A percentile compares a stretch with the other conserved stretches of the same genome.
Evolutionary conservation across 2,888 invertebrate genomes (phyloP).

Genomic region (Masnerella sp.): DNA sequence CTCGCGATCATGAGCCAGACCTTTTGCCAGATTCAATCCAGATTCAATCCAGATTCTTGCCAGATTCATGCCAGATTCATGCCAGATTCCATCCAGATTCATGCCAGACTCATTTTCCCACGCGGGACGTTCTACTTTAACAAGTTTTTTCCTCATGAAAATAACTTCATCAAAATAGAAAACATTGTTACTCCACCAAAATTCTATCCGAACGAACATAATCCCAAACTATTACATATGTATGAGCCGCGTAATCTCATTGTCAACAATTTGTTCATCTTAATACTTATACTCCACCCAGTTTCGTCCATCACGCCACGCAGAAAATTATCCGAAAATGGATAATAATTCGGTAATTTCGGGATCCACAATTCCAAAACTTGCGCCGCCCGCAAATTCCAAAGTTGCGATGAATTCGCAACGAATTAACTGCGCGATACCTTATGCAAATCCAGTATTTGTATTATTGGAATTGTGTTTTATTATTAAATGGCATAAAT

Average conservation of each 20-base stretch:
- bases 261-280: conserved; percentile 3
- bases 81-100: too few relatives aligned
- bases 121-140: too few relatives aligned
- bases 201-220: neutral
- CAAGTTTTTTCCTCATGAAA: too few relatives aligned
- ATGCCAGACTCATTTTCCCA: too few relatives aligned
- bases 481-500: conserved; percentile 46
- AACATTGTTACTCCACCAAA: too few relatives aligned
- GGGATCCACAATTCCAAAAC: conserved; percentile 16
- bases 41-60: too few relatives aligned
- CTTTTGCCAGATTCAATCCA: too few relatives aligned
- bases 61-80: too few relatives aligned
- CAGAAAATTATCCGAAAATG: conserved; percentile 4
- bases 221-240: conserved; percentile 4
- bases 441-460: conserved; percentile 48
- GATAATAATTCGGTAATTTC: conserved; percentile 15
- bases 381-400: conserved; percentile 12
- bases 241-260: conserved; percentile 1
- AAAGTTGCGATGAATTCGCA: conserved; percentile 27
- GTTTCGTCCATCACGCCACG: neutral
- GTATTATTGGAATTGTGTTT: conserved; percentile 36
- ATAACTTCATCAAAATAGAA: too few relatives aligned
- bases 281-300: neutral
- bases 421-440: conserved; percentile 18
- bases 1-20: too few relatives aligned